Conservation (phyloP, 2,113 vertebrate species). For the Dendrocopos noguchii region DNA sequence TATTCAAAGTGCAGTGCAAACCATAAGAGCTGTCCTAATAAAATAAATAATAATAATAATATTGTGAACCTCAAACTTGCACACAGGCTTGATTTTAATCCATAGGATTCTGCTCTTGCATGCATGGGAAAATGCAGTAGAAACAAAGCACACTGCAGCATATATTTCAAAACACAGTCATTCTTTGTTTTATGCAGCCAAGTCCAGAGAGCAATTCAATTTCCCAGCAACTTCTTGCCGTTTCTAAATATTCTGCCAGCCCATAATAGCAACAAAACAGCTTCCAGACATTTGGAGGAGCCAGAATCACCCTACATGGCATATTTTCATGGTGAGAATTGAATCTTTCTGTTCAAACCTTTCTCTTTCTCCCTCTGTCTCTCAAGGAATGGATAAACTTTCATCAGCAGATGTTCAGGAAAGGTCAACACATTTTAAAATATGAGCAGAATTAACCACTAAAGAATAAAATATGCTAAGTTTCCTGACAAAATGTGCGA, state of each 20-base stretch:
- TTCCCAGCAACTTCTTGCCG: neutral
- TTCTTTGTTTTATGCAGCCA: neutral
- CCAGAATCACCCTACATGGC: neutral
- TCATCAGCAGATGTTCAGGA: neutral
- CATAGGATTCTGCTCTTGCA: neutral
- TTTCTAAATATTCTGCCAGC: neutral
- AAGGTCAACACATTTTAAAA: conserved; percentile 26
- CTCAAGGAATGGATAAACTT: neutral
- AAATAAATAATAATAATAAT: neutral
- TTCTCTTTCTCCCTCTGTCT: neutral
- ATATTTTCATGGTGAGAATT: neutral
- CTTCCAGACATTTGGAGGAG: neutral
- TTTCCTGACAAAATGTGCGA: neutral
- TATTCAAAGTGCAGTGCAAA: neutral
- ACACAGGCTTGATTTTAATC: neutral
- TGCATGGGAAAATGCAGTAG: neutral
- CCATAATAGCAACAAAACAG: neutral
- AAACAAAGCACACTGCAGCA: neutral
- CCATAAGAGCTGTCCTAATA: neutral
- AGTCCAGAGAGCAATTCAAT: neutral
- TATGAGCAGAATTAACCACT: neutral
- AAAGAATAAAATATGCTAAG: neutral
- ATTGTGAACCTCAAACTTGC: neutral
- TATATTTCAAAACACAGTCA: neutral
- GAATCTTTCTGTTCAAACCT: neutral